A percentile compares a stretch with the other conserved stretches of the same genome.
Evolutionary conservation across 2,888 invertebrate species (phyloP).

Genomic region (Drosophila austrosaltans): DNA sequence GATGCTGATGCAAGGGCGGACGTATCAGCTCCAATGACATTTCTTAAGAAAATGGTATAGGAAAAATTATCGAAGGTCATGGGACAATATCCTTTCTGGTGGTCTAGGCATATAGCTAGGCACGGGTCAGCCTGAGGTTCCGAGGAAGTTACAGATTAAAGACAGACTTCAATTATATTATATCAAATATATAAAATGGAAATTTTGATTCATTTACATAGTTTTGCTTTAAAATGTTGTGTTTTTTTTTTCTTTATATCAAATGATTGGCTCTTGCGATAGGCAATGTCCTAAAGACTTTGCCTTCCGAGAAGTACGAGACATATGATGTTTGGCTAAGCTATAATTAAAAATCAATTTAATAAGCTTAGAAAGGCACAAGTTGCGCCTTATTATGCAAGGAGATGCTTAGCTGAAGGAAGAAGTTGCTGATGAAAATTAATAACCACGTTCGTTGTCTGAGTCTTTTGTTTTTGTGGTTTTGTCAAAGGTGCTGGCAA

Average conservation of each 20-base stretch:
- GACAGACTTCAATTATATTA: no score
- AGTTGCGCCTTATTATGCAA: conserved; percentile 63
- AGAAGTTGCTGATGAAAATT: conserved; percentile 38
- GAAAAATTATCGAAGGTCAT: no score
- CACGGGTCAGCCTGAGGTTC: no score
- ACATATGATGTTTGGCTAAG: conserved; percentile 37
- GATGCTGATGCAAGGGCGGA: no score
- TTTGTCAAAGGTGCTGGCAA: conserved; percentile 70
- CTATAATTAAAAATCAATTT: conserved; percentile 76
- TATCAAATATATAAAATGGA: no score
- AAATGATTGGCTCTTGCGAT: background rate
- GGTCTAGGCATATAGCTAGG: no score
- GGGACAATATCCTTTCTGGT: no score
- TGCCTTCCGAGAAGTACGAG: background rate
- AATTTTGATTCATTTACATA: background rate
- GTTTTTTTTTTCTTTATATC: background rate
- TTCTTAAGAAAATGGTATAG: no score
- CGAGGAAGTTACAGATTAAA: no score
- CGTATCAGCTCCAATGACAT: no score
- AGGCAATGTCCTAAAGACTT: background rate
- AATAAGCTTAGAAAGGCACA: conserved; percentile 58
- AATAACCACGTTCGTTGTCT: conserved; percentile 65
- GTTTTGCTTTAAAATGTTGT: no score
- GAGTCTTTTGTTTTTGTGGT: conserved; percentile 63
- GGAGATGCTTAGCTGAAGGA: conserved; percentile 37